These are phyloP conservation scores for Apotomis betuletana DNA, from an alignment of 2,888 invertebrate species.

Conservation along the genomic window DNA sequence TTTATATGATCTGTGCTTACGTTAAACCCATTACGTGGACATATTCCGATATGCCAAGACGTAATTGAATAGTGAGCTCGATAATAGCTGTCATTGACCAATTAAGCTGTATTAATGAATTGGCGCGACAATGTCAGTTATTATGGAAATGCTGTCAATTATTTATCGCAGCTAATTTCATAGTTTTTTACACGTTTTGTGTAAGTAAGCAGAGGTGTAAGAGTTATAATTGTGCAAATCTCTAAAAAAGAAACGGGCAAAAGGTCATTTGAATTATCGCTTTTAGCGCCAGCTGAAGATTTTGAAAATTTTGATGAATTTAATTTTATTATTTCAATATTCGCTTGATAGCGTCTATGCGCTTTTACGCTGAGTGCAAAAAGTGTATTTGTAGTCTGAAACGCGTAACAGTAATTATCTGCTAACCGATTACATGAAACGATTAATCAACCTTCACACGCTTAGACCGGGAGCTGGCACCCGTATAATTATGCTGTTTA, in stretches of 20 bases:
- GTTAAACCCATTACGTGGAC: not conserved
- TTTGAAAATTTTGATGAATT: too few species aligned
- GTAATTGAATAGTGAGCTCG: slow-evolving; percentile 28
- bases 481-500: not conserved
- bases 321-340: too few species aligned
- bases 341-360: not conserved
- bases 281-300: too few species aligned
- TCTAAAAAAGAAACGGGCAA: too few species aligned
- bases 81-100: slow-evolving; percentile 14
- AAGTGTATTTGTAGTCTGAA: slow-evolving; percentile 3
- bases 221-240: too few species aligned
- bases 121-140: slow-evolving; percentile 22
- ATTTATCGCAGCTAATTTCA: not conserved
- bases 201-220: not conserved
- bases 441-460: slow-evolving; percentile 26
- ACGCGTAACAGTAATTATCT: slow-evolving; percentile 19
- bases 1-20: too few species aligned
- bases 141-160: slow-evolving; percentile 18
- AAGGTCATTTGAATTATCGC: too few species aligned
- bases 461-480: slow-evolving; percentile 17
- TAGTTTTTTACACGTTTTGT: not conserved
- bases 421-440: slow-evolving; percentile 32
- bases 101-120: slow-evolving; percentile 27
- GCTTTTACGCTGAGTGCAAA: not conserved
- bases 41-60: slow-evolving; percentile 6